Evolutionary conservation across 2,797 vertebrate genomes (phyloP).

Genomic region (Hipposideros larvatus): DNA sequence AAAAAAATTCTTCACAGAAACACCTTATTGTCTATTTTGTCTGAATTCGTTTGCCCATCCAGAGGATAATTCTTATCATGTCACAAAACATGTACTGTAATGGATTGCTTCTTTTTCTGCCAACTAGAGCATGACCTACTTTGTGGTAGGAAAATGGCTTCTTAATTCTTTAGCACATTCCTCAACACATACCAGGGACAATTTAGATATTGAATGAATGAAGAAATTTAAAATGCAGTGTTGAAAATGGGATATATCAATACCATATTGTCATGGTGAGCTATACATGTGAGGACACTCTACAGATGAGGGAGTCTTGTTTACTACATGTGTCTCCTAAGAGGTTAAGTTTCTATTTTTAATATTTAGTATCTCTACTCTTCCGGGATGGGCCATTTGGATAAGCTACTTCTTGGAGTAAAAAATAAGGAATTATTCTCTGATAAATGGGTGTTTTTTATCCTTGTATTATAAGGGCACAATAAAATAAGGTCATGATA

Average conservation of each 20-base stretch:
- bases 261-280: not conserved
- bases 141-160: not conserved
- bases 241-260: not conserved
- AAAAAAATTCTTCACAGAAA: not conserved
- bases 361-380: not conserved
- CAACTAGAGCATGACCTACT: not conserved
- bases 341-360: not conserved
- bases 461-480: not conserved
- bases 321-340: not conserved
- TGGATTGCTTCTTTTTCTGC: not conserved
- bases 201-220: not conserved
- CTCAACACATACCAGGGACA: not conserved
- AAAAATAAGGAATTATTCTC: not conserved
- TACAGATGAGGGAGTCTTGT: not conserved
- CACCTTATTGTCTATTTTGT: not conserved
- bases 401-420: not conserved
- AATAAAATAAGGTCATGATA: not conserved
- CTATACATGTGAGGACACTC: not conserved
- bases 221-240: not conserved
- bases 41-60: not conserved
- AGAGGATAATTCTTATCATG: not conserved
- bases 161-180: not conserved
- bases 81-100: not conserved
- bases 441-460: not conserved
- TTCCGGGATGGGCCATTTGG: not conserved